Conservation (phyloP, 2,888 invertebrate genomes). For the Agrilus cyanescens region DNA sequence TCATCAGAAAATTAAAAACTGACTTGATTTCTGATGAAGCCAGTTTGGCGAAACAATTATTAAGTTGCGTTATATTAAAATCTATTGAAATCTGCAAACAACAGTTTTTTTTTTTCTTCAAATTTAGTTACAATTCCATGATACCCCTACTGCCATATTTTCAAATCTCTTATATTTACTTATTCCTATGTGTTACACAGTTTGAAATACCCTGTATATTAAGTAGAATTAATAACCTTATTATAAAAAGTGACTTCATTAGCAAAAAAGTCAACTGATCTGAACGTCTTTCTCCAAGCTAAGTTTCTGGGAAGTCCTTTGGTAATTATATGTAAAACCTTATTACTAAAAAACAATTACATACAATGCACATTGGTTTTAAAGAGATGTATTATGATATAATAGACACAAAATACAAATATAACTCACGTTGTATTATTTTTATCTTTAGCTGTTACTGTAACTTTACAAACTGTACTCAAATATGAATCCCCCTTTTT, state of each 20-base stretch:
- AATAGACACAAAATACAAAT: background rate
- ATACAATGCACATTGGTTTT: background rate
- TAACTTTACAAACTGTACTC: slow-evolving; percentile 50
- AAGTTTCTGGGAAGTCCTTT: slow-evolving; percentile 56
- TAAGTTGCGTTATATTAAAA: too few relatives aligned
- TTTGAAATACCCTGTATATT: too few relatives aligned
- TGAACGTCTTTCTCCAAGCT: slow-evolving; percentile 50
- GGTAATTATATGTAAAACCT: slow-evolving; percentile 36
- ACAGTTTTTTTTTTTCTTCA: too few relatives aligned
- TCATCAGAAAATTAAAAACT: too few relatives aligned
- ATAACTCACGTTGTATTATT: slow-evolving; percentile 10
- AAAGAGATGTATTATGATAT: background rate
- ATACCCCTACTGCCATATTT: too few relatives aligned
- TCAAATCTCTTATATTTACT: background rate
- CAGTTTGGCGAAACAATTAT: too few relatives aligned
- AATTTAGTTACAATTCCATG: too few relatives aligned
- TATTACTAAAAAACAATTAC: background rate
- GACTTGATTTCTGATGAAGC: too few relatives aligned
- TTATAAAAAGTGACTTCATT: slow-evolving; percentile 60
- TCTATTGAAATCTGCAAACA: too few relatives aligned
- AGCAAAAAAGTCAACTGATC: slow-evolving; percentile 53
- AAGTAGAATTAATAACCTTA: too few relatives aligned
- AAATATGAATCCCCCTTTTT: slow-evolving; percentile 60
- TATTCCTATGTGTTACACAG: background rate
- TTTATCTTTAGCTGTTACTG: slow-evolving; percentile 37